These are phyloP conservation scores for Drosophila sucinea DNA, from an alignment of 1,140 invertebrate species.

Conservation along the genomic window DNA sequence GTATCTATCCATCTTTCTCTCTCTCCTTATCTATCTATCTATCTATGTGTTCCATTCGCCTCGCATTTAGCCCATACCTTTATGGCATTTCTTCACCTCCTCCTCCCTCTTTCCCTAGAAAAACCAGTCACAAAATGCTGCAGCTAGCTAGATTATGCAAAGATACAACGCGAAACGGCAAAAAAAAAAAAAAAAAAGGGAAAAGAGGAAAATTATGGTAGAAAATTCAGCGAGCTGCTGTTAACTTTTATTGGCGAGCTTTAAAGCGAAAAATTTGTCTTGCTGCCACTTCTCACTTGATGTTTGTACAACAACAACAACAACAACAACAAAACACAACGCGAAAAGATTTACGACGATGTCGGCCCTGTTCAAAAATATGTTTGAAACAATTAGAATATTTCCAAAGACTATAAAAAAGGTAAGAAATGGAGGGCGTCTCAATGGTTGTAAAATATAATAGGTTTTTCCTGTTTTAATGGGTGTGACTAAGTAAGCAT, in stretches of 20 bases:
- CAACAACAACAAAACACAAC: conserved; percentile 16
- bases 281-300: conserved; percentile 44
- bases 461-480: conserved; percentile 57
- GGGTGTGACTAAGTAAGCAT: conserved; percentile 72
- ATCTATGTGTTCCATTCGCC: conserved; percentile 1
- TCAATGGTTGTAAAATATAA: conserved; percentile 68
- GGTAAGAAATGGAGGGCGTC: conserved; percentile 11
- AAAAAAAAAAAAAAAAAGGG: conserved; percentile 27
- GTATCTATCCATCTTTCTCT: conserved; percentile 20
- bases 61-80: conserved; percentile 3
- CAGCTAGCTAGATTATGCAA: conserved; percentile 51
- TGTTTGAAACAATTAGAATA: conserved; percentile 81
- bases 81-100: conserved; percentile 1
- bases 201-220: conserved; percentile 1
- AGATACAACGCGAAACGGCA: conserved; percentile 18
- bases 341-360: conserved; percentile 63
- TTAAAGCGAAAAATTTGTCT: conserved; percentile 77
- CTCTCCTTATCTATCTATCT: not conserved
- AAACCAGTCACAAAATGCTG: conserved; percentile 54
- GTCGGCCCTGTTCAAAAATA: conserved; percentile 64
- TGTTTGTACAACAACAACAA: not conserved
- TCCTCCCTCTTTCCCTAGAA: not conserved
- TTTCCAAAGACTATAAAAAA: conserved; percentile 75
- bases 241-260: conserved; percentile 80
- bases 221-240: conserved; percentile 39